A percentile compares a stretch with the other conserved stretches of the same genome.
Evolutionary conservation across 2,113 vertebrate genomes (phyloP).

Genomic region (Diphyllodes magnificus): DNA sequence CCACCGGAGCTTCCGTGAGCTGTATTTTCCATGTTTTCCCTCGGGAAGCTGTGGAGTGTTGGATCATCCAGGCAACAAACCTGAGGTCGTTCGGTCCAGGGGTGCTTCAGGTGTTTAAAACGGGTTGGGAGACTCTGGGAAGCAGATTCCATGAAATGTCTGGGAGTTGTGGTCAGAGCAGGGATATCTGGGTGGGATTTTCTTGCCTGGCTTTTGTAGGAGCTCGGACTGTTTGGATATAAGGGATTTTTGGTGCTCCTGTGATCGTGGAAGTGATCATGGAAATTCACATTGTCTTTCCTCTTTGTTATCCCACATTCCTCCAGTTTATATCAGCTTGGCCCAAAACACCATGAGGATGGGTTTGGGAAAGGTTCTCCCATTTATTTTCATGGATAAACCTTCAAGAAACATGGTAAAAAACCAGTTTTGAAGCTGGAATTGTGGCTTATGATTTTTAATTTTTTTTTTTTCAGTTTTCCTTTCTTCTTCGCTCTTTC

Average conservation of each 20-base stretch:
- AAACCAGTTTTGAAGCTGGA: background rate
- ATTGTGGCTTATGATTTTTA: rapidly evolving
- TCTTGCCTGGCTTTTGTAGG: background rate
- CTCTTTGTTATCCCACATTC: rapidly evolving
- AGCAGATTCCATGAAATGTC: background rate
- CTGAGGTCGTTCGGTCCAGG: background rate
- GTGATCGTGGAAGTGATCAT: rapidly evolving
- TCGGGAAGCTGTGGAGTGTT: background rate
- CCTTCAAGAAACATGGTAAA: background rate
- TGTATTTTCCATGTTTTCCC: rapidly evolving
- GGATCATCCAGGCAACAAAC: background rate
- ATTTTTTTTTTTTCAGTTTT: background rate
- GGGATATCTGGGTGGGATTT: background rate
- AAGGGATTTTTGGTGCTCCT: background rate
- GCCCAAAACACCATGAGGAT: background rate
- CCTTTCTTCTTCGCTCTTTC: background rate
- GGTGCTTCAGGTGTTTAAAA: background rate
- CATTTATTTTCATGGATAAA: background rate
- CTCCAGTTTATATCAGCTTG: background rate
- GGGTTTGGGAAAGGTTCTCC: background rate
- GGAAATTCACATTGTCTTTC: background rate
- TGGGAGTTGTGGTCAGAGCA: background rate
- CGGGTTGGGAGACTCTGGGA: background rate
- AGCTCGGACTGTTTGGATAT: background rate
- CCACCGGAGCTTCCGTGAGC: background rate